These are phyloP conservation scores for Bimastos eiseni DNA, from an alignment of 2,888 invertebrate genomes.

Conservation along the genomic window DNA sequence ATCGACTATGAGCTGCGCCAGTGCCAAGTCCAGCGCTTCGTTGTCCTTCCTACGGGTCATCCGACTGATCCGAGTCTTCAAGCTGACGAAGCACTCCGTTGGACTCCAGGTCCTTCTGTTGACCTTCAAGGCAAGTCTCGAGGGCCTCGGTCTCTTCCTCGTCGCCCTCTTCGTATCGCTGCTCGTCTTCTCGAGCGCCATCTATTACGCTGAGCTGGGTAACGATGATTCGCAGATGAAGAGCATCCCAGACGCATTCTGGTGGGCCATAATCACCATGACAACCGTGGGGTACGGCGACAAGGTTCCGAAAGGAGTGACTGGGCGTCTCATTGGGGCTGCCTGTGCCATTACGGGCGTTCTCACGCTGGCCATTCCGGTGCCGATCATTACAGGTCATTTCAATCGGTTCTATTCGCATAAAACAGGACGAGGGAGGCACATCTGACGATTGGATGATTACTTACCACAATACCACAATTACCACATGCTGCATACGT, in stretches of 20 bases:
- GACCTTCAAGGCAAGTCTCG: conserved; percentile 64
- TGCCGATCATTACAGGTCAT: conserved; percentile 65
- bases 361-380: conserved; percentile 48
- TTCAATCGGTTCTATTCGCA: conserved; percentile 52
- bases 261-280: conserved; percentile 59
- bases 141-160: conserved; percentile 63
- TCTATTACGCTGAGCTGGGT: conserved; percentile 64
- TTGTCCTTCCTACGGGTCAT: conserved; percentile 65
- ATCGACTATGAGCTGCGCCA: conserved; percentile 54
- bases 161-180: conserved; percentile 64
- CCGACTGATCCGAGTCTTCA: conserved; percentile 63
- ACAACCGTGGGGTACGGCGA: conserved; percentile 63
- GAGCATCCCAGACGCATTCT: conserved; percentile 56
- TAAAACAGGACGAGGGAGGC: conserved; percentile 45
- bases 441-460: conserved; percentile 39
- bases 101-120: conserved; percentile 64
- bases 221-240: conserved; percentile 57
- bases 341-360: conserved; percentile 63
- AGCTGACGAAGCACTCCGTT: conserved; percentile 65
- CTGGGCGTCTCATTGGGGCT: conserved; percentile 60
- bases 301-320: conserved; percentile 57
- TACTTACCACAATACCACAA: background rate
- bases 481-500: background rate
- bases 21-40: conserved; percentile 61
- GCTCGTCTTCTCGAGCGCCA: conserved; percentile 64